Base-by-base conservation (phyloP, 2,888 invertebrate genomes). In the Dynastes grantii region DNA sequence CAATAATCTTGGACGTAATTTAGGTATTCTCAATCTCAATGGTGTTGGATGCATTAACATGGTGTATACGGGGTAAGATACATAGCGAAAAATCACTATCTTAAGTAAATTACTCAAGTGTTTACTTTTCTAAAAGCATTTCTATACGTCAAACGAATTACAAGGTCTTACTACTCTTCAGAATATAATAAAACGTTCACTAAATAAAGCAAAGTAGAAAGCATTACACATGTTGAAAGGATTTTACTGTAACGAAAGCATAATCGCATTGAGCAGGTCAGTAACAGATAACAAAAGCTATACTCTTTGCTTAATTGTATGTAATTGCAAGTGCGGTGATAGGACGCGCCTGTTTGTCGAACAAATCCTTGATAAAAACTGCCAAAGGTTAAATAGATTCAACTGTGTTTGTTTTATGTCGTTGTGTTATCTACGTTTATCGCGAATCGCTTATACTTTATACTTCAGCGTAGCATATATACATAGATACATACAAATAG, bases 381-480 rank as follows among this genome's bases (percentile, higher is more conserved):
- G 53, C 49, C 76, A 76, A 51, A 65, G 76, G 76, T 76, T 65
- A 76, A 65, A 67, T 40, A 73, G 49, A 76, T 65, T 67, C 76
- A 65, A 76, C 65, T 76, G 55, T 53, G 76, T 51, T 76, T 76
- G 53, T 76, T 76, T 76, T 64, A 64, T 53, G 76, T 55, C 76
- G 40, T 22, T 73, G 40, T 2, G 45, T 58, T 58, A 58, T 58
- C 55, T 22, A 22, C 22, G n/a, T 65, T 76, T 76, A 76, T 76
- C 76, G 63, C 58, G 32, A 27, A 67, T 53, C 55, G 40, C 55
- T 65, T 76, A 16, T 55, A 45, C 22, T 45, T 45, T 45, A 45
- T 11, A 11, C 11, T 11, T 45, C 8, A 45, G 27, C 70, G 40
- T 37, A 22, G 22, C 55, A 27, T 11, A 45, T 45, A 45, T 8